Evolutionary conservation across 2,113 vertebrate genomes (phyloP).

Genomic region (Emydura subglobosa): DNA sequence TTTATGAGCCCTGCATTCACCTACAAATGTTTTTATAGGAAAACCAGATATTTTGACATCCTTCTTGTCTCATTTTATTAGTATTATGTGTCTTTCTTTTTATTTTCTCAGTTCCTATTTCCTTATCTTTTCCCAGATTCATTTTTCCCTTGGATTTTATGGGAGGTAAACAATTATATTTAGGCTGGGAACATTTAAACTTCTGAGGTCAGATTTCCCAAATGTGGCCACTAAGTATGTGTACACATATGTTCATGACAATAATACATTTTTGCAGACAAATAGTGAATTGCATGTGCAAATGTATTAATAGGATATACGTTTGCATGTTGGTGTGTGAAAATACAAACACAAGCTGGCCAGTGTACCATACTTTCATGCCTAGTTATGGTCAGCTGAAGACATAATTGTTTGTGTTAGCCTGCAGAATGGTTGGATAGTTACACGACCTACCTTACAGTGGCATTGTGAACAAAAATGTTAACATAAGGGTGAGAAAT

Average conservation of each 20-base stretch:
- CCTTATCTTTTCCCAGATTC: neutral
- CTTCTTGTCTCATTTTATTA: neutral
- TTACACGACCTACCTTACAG: neutral
- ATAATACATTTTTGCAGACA: neutral
- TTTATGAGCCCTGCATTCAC: neutral
- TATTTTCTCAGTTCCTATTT: neutral
- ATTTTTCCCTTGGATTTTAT: neutral
- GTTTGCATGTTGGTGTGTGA: neutral
- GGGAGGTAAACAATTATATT: neutral
- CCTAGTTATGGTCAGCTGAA: neutral
- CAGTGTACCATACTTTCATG: neutral
- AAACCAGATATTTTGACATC: neutral
- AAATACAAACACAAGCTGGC: neutral
- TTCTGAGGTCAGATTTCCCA: neutral
- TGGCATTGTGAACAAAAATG: neutral
- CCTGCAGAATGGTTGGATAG: neutral
- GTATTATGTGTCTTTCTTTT: neutral
- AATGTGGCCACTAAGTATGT: neutral
- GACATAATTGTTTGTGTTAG: neutral
- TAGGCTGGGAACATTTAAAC: neutral
- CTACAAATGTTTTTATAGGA: neutral
- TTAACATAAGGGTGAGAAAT: neutral
- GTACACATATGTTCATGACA: neutral
- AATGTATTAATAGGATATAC: neutral
- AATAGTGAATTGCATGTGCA: neutral